Base-by-base conservation (phyloP, 2,797 vertebrate species). In the Micropoecilia bifurca region DNA sequence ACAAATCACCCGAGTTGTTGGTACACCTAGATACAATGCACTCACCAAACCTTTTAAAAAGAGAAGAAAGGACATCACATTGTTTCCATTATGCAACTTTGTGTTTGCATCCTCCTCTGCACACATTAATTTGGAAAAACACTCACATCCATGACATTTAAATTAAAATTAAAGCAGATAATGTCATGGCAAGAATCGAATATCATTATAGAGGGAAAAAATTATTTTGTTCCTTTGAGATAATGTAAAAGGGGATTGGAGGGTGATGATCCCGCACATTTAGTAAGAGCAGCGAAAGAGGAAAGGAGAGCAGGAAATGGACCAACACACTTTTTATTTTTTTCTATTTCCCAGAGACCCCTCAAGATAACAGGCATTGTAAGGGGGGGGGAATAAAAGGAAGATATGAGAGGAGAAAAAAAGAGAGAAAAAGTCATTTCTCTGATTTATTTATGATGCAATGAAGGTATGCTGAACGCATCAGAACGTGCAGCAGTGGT, bases 391-490 rank as follows among this genome's bases (percentile, higher is more conserved):
- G 41, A 94, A 92, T 47, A 71, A 71, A 71, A 91, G 88, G 90
- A 90, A 92, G 85, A 88, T 87, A 82, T 87, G 90, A 93, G 87
- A 78, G 83, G 89, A n/a, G 91, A 92, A 61, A 92, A 92, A 33
- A 85, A 91, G 93, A 94, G 95, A 95, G 90, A 94, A 95, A 95
- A 96, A 96, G 97, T 96, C 85, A 97, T 97, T 97, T 97, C 96
- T 97, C 97, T 97, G 97, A 95, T 98, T 98, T 99, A 99, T 99
- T 99, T 98, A 99, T 98, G 97, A 98, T 97, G 97, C 97, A 96
- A 96, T 97, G 97, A 97, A 98, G 97, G 97, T 97, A 97, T 97
- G 97, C 97, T 96, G 97, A 97, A 97, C 89, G 94, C 96, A 96
- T 97, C 96, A 96, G 97, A 97, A 97, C 94, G 96, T 96, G 96